phyloP scores from a whole-genome alignment of 1,140 invertebrate species.

The Metaphire vulgaris region DNA sequence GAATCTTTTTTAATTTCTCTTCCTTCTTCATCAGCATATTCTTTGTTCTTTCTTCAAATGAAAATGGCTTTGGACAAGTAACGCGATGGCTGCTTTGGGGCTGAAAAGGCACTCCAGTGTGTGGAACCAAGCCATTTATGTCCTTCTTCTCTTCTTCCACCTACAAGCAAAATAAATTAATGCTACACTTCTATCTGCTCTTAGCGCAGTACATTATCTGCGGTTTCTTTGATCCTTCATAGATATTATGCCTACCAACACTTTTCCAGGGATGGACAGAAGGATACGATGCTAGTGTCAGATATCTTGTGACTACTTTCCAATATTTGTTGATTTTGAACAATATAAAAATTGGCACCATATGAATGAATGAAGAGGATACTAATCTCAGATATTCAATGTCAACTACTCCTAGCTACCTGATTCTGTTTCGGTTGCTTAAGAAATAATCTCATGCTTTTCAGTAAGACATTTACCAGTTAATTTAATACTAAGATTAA shows the following conservation, averaged over 20 bases:
- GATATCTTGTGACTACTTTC: not conserved
- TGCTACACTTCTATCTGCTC: not conserved
- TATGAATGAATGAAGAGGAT: too few relatives aligned
- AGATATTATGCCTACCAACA: not conserved
- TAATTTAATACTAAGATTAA: too few relatives aligned
- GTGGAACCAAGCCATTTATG: not conserved
- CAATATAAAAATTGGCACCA: too few relatives aligned
- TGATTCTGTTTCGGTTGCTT: too few relatives aligned
- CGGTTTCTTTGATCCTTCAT: not conserved
- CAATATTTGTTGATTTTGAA: too few relatives aligned
- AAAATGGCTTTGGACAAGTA: slow-evolving; percentile 49
- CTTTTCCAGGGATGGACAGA: not conserved
- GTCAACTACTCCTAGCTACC: too few relatives aligned
- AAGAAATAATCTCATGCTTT: too few relatives aligned
- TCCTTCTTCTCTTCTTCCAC: not conserved
- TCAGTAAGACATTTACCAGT: too few relatives aligned
- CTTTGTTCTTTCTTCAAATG: slow-evolving; percentile 56
- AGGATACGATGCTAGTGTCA: not conserved
- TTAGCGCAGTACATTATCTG: not conserved
- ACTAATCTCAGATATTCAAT: too few relatives aligned
- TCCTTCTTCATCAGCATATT: slow-evolving; percentile 52
- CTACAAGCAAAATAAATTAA: not conserved
- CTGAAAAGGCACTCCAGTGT: not conserved
- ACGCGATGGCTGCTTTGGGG: not conserved
- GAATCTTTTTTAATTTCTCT: slow-evolving; percentile 52